Evolutionary conservation across 2,888 invertebrate genomes (phyloP), one percentile per base, ranked within the genome.

Genomic region (Diplolepis rosae): DNA sequence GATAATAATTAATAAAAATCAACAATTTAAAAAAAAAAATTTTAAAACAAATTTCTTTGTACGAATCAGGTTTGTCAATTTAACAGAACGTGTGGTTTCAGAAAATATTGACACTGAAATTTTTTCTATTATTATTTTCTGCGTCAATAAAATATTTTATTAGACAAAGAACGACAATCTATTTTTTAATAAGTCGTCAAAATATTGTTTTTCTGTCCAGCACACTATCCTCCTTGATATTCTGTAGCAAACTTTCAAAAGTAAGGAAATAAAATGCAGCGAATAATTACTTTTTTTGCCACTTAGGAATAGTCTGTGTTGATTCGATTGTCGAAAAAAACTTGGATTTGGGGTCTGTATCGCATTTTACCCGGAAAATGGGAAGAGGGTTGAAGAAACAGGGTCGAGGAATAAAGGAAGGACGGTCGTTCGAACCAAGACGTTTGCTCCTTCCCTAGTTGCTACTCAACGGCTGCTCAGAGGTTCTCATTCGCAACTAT

Each of bases 301-400:
- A 61, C 35, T 35, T 61, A 61, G 61, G n/a, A 61, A 35, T 61
- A 7, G 61, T 61, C 61, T 22, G 35, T 35, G 35, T 39, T 61
- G 61, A 61, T 61, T 61, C 61, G 61, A 61, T 61, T 35, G 56
- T 18, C 18, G 61, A 35, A 24, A 32, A 35, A 39, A 61, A 61
- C 35, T 61, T 61, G 35, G 61, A 61, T 61, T 61, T 39, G 39
- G 61, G 61, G 35, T 61, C 61, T 61, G 61, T 61, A 61, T 61
- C 61, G 61, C 35, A 61, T 56, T 35, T 56, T 54, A 15, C 56
- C 35, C 35, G 24, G 35, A 56, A 56, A 56, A 61, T 24, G 35
- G 18, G 35, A 61, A 5, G 35, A 32, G 61, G 61, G 61, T 39
- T 39, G 35, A 61, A 39, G 61, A 61, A 61, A 39, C 35, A 61